A percentile compares a stretch with the other conserved stretches of the same genome.
Conservation (phyloP, 1,140 invertebrate genomes). For the Temnothorax longispinosus region DNA sequence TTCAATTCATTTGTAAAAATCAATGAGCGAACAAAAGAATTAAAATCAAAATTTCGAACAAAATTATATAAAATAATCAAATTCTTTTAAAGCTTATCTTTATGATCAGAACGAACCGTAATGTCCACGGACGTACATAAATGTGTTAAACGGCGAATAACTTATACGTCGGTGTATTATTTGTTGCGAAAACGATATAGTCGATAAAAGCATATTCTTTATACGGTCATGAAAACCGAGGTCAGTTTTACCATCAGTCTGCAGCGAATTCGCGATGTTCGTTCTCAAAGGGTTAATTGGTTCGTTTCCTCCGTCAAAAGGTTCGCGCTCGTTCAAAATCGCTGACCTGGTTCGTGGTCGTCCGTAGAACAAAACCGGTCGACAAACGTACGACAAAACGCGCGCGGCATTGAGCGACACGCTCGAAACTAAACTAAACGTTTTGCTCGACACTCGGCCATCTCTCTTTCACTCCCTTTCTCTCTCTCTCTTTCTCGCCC, state of each 20-base stretch:
- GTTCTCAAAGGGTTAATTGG: slow-evolving; percentile 60
- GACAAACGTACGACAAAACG: slow-evolving; percentile 57
- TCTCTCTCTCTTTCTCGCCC: neutral
- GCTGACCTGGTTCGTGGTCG: slow-evolving; percentile 53
- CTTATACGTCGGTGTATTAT: neutral
- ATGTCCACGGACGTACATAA: neutral
- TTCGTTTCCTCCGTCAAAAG: slow-evolving; percentile 56
- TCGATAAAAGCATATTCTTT: slow-evolving; percentile 36
- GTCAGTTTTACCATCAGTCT: slow-evolving; percentile 31
- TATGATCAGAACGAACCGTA: neutral
- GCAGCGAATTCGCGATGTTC: slow-evolving; percentile 47
- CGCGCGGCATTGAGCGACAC: slow-evolving; percentile 40
- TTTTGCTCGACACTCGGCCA: slow-evolving; percentile 19
- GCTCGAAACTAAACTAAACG: slow-evolving; percentile 55
- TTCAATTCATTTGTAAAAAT: neutral
- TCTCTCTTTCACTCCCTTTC: slow-evolving; percentile 22
- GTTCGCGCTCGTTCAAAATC: slow-evolving; percentile 43
- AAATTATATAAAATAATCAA: neutral
- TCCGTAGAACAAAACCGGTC: slow-evolving; percentile 48
- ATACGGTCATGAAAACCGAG: slow-evolving; percentile 37
- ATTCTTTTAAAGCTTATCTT: neutral
- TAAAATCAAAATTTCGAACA: neutral
- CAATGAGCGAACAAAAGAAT: neutral
- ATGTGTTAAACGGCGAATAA: slow-evolving; percentile 20
- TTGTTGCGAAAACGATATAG: neutral